Conservation (phyloP, 2,888 invertebrate species). For the Dioctria rufipes region DNA sequence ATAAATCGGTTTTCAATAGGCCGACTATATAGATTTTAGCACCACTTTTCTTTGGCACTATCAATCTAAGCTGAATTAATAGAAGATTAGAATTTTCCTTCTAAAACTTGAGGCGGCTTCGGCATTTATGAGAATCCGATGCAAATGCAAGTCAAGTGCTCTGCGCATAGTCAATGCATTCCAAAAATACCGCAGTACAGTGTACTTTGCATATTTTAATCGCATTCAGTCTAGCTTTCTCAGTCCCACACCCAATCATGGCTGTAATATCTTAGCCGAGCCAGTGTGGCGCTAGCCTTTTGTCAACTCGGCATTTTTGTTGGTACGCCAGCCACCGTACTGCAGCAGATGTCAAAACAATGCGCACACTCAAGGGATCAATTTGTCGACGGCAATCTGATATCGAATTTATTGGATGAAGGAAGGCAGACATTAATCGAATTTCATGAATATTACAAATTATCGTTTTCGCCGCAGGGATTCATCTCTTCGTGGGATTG, state of each 20-base stretch:
- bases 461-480: constrained; percentile 10
- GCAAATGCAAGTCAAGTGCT: constrained; percentile 12
- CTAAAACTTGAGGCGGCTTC: too few species aligned
- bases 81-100: too few species aligned
- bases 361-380: constrained; percentile 19
- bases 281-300: constrained; percentile 9
- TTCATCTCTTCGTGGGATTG: not conserved
- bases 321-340: not conserved
- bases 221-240: not conserved
- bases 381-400: constrained; percentile 14
- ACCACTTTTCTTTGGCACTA: too few species aligned
- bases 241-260: not conserved
- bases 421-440: constrained; percentile 28
- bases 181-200: constrained; percentile 8
- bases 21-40: too few species aligned
- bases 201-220: constrained; percentile 29
- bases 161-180: constrained; percentile 18
- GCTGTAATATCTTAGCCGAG: not conserved
- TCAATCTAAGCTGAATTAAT: too few species aligned
- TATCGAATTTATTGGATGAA: constrained; percentile 20
- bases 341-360: constrained; percentile 13
- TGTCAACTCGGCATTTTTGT: not conserved
- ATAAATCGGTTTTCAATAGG: not conserved
- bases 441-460: constrained; percentile 16
- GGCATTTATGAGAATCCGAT: too few species aligned